These are phyloP conservation scores for Vireo altiloquus DNA, from an alignment of 2,113 vertebrate species.

Conservation along the genomic window DNA sequence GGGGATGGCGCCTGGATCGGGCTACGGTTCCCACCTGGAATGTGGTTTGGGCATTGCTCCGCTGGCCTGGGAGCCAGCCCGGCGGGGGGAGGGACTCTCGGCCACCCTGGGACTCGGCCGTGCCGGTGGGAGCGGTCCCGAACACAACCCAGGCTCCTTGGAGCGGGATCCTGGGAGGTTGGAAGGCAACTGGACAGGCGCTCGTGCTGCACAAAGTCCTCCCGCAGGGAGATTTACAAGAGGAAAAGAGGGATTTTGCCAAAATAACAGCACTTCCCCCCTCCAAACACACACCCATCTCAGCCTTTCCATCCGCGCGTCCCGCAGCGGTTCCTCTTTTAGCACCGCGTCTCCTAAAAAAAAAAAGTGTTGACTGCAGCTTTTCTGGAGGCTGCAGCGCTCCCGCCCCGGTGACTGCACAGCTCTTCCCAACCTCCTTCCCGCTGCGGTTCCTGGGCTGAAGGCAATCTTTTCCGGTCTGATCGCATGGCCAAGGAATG, in stretches of 20 bases:
- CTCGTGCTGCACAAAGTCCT: background rate
- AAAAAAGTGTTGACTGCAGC: background rate
- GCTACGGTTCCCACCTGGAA: background rate
- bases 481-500: conserved; percentile 44
- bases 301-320: background rate
- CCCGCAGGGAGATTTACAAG: background rate
- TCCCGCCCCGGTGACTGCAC: background rate
- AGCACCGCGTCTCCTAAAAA: background rate
- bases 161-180: background rate
- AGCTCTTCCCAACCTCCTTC: background rate
- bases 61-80: background rate
- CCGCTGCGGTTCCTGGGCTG: background rate
- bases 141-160: background rate
- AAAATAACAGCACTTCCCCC: background rate
- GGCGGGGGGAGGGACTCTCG: fast-evolving
- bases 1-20: background rate
- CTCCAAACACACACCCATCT: background rate
- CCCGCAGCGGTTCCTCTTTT: conserved; percentile 33
- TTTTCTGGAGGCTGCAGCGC: conserved; percentile 31
- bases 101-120: fast-evolving
- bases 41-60: background rate
- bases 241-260: background rate
- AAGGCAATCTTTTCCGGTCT: conserved; percentile 6
- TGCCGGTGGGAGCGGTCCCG: background rate
- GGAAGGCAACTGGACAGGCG: fast-evolving